Evolutionary conservation across 2,797 vertebrate species (phyloP), one percentile per base, ranked within the genome.

Genomic region (Alcedo atthis): DNA sequence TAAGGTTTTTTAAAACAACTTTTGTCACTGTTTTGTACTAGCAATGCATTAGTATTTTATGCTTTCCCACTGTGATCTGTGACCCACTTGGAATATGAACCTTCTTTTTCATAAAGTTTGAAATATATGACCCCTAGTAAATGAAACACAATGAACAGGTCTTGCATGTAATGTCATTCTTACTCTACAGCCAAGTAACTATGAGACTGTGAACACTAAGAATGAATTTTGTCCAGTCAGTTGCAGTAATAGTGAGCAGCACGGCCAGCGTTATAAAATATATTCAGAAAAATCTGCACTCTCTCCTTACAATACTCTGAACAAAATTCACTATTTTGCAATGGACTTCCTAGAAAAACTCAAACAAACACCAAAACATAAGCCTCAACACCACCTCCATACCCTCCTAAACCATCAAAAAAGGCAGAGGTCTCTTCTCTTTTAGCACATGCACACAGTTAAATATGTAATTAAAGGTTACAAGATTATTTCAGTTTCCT

Each of bases 1-100:
- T 40, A 37, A n/a, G 17, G 6, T 14, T 77, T 70, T 53, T 37
- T 40, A 35, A 33, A 83, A 51, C 2, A 59, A 25, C 0, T 0
- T 42, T 75, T 55, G 25, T 74, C 32, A 35, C 17, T 25, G 6
- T 30, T 83, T 66, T 2, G 1, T 13, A 37, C 8, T 48, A 87
- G 17, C 2, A 49, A 5, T 26, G 7, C 10, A 51, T 54, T 8
- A 49, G 11, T 77, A 5, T 45, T 80, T 87, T 64, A 66, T 0
- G 0, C 6, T 79, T 84, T 67, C 21, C 8, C 10, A 35, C 59
- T 77, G 32, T 33, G 32, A 33, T 33, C 32, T 33, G 32, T 6
- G 1, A 64, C 15, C 55, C 8, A 32, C 19, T 74, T 70, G 62
- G 21, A 17, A 37, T 30, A 4, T 12, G 17, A 67, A 37, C 9